Evolutionary conservation across 2,113 vertebrate genomes (phyloP).

Genomic region (Porphyrio hochstetteri): DNA sequence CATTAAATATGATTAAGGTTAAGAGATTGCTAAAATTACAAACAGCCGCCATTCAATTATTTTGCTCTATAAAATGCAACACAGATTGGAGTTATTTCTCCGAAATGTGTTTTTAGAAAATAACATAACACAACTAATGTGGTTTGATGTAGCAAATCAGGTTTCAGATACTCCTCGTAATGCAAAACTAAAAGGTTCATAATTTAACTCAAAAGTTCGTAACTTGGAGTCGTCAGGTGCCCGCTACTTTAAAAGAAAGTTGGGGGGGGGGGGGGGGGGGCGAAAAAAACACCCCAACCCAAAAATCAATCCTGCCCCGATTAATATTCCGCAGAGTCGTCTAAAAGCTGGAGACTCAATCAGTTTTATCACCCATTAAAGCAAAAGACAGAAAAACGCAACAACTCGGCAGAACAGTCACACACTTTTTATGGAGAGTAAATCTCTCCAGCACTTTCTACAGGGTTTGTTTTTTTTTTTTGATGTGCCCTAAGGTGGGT

Average conservation of each 20-base stretch:
- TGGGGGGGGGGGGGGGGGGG: neutral
- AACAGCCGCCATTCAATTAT: conserved; percentile 87
- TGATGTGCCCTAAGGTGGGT: neutral
- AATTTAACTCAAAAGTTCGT: conserved; percentile 78
- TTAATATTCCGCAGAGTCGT: conserved; percentile 53
- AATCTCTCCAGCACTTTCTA: neutral
- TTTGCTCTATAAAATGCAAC: conserved; percentile 83
- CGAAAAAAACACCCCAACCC: neutral
- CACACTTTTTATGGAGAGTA: neutral
- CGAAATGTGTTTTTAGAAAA: conserved; percentile 84
- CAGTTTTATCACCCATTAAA: conserved; percentile 73
- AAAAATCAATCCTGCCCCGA: conserved; percentile 60
- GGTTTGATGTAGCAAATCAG: conserved; percentile 80
- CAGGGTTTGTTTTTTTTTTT: neutral
- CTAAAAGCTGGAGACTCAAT: conserved; percentile 58
- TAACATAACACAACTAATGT: conserved; percentile 82
- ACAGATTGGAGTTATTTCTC: conserved; percentile 83
- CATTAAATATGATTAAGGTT: conserved; percentile 88
- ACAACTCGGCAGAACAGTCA: conserved; percentile 23
- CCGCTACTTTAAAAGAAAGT: conserved; percentile 41
- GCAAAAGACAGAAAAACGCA: conserved; percentile 39
- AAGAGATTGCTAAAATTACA: conserved; percentile 87
- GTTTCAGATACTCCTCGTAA: conserved; percentile 76
- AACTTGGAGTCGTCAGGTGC: conserved; percentile 67
- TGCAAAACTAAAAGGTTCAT: conserved; percentile 77